phyloP scores from a whole-genome alignment of 2,797 vertebrate genomes.

The Eulemur coronatus region DNA sequence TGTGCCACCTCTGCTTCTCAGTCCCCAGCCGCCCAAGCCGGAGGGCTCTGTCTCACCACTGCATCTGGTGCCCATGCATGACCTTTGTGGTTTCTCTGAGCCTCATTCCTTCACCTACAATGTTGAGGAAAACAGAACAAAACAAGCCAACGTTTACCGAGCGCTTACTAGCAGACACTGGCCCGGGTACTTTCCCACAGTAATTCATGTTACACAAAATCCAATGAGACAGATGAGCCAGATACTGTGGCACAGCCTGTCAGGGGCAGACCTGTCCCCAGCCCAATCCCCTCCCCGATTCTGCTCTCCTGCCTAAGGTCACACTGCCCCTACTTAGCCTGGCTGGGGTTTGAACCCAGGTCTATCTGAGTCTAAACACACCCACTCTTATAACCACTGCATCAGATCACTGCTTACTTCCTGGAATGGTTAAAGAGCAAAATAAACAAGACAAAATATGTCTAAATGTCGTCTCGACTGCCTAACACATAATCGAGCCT shows the following conservation, averaged over 20 bases:
- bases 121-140: not conserved
- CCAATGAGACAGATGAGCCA: not conserved
- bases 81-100: not conserved
- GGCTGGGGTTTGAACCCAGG: not conserved
- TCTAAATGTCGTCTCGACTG: not conserved
- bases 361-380: not conserved
- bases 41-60: not conserved
- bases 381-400: not conserved
- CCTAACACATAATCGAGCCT: not conserved
- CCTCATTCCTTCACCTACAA: not conserved
- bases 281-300: not conserved
- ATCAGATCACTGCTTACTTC: not conserved
- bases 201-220: not conserved
- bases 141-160: not conserved
- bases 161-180: not conserved
- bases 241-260: not conserved
- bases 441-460: not conserved
- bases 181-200: not conserved
- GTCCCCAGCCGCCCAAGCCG: not conserved
- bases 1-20: not conserved
- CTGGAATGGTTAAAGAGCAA: not conserved
- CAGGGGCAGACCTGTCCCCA: not conserved
- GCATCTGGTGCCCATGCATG: fast-evolving
- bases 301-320: not conserved
- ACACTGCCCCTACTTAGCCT: not conserved